Evolutionary conservation across 1,140 invertebrate species (phyloP), one percentile per base, ranked within the genome.

Genomic region (Conus ventricosus): DNA sequence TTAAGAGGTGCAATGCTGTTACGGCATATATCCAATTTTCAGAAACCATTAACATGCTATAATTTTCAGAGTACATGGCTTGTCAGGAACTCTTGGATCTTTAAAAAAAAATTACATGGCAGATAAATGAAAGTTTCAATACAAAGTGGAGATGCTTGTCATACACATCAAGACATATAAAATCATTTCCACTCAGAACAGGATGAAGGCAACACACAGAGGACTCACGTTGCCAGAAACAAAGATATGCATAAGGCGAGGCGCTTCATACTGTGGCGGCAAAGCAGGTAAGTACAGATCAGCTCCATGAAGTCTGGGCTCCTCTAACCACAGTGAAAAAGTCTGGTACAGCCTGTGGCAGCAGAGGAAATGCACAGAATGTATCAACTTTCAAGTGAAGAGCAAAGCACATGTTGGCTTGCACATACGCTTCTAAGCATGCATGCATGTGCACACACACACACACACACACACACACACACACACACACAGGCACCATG

Each of bases 281-380:
- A 98, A 94, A 54, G 97, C 96, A 27, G 97, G 97, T n/a, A 97
- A 94, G 94, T 97, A 97, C 6, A 97, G 92, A 53, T 96, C 96
- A 4, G 96, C 95, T 92, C 97, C 97, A 92, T 97, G 97, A 8
- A 98, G 95, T 89, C 96, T 95, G 8, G 97, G 96, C 92, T 98
- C 97, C 93, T 98, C 97, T 82, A 98, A 94, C 97, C 97, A 98
- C 4, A 98, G 94, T 5, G 95, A 95, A 89, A 97, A 96, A 11
- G 97, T 97, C 93, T 94, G 92, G 85, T 91, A 94, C 75, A 94
- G 82, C 39, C 92, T 93, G 89, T 4, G 57, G 7, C 6, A 54
- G 39, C 7, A 83, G 20, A 5, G 8, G 3, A n/a, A 71, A 71
- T 23, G 20, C 1, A 71, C 67, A 5, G 6, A 71, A 6, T 7